Conservation (phyloP, 2,888 invertebrate genomes). For the Dromius quadrimaculatus region DNA sequence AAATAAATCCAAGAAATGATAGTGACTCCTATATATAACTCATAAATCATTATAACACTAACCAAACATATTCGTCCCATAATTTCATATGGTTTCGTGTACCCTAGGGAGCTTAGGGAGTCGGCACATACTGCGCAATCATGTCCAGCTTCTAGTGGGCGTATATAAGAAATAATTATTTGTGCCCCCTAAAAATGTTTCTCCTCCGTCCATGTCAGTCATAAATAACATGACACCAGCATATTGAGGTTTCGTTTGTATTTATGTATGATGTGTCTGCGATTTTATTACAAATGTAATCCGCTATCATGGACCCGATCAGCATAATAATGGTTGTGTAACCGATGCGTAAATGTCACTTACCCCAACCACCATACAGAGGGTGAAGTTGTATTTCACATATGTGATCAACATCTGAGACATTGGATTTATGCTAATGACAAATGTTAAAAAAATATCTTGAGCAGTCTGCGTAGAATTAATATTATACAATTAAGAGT, state of each 20-base stretch:
- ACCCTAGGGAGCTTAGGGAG: neutral
- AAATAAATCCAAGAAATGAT: too few species aligned
- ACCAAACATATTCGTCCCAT: conserved; percentile 23
- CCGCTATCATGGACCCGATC: conserved; percentile 67
- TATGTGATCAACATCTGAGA: conserved; percentile 28
- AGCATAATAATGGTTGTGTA: conserved; percentile 67
- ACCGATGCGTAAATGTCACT: neutral
- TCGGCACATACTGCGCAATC: neutral
- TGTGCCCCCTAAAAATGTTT: neutral
- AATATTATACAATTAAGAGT: conserved; percentile 37
- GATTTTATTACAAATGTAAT: conserved; percentile 68
- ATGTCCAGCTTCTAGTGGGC: neutral
- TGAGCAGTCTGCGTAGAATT: too few species aligned
- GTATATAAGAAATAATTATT: neutral
- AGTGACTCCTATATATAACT: too few species aligned
- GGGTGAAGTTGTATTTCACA: neutral
- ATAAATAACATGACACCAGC: conserved; percentile 44
- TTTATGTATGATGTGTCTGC: conserved; percentile 48
- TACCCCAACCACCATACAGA: neutral
- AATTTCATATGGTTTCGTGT: conserved; percentile 7
- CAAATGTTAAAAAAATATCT: neutral
- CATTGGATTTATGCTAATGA: conserved; percentile 24
- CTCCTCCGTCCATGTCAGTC: conserved; percentile 19
- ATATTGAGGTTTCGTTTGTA: conserved; percentile 39
- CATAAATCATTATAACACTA: conserved; percentile 28